A percentile compares a stretch with the other conserved stretches of the same genome.
These are phyloP conservation scores for Enteromius mattozi DNA, from an alignment of 2,797 vertebrate genomes.

Conservation along the genomic window DNA sequence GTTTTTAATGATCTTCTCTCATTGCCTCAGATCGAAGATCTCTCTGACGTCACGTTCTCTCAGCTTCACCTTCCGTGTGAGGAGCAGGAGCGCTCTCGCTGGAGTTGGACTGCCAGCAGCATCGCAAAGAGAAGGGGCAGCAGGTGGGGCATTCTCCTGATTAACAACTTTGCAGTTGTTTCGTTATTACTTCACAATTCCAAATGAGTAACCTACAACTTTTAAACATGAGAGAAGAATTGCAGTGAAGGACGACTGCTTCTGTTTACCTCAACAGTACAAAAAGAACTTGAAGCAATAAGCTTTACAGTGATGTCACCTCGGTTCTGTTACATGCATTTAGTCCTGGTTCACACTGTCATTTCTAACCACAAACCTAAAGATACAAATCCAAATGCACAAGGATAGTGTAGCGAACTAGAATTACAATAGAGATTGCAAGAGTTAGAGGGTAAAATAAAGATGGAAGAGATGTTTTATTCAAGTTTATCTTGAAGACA, in stretches of 20 bases:
- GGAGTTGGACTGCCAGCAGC: slow-evolving; percentile 84
- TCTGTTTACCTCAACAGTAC: background rate
- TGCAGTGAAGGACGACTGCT: background rate
- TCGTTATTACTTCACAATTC: background rate
- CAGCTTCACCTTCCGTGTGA: slow-evolving; percentile 83
- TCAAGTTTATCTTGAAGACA: too few relatives aligned
- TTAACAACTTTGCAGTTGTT: too few relatives aligned
- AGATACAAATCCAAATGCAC: background rate
- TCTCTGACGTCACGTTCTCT: slow-evolving; percentile 80
- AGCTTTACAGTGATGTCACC: background rate
- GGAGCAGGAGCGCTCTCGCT: slow-evolving; percentile 84
- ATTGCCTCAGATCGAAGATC: slow-evolving; percentile 80
- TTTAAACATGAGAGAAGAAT: background rate
- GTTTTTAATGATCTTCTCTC: background rate
- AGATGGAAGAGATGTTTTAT: too few relatives aligned
- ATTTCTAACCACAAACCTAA: background rate
- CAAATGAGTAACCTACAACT: background rate
- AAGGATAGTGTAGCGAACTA: background rate
- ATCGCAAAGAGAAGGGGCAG: slow-evolving; percentile 85
- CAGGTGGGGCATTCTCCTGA: slow-evolving; percentile 71
- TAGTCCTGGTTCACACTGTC: background rate
- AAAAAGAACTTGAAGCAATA: background rate
- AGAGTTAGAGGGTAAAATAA: too few relatives aligned
- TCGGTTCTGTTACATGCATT: background rate
- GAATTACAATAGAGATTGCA: too few relatives aligned